Evolutionary conservation across 2,797 vertebrate genomes (phyloP).

Genomic region (Acestrorhynchus altus): DNA sequence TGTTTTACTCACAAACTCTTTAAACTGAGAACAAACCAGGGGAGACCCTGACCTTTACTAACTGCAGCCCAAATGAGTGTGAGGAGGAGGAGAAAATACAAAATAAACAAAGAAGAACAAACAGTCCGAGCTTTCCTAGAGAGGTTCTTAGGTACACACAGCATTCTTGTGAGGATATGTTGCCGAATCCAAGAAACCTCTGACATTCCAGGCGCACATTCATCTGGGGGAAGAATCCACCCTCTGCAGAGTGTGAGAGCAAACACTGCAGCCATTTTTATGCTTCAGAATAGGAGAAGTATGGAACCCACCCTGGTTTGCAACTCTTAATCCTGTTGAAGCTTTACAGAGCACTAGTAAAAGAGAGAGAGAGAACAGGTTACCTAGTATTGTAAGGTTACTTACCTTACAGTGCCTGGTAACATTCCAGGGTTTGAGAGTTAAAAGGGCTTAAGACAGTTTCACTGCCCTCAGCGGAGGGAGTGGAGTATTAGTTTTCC

Average conservation of each 20-base stretch:
- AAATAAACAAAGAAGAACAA: neutral
- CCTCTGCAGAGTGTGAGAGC: neutral
- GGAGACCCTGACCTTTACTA: neutral
- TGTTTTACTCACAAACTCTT: too few species aligned
- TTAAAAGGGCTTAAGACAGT: too few species aligned
- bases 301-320: neutral
- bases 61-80: neutral
- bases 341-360: too few species aligned
- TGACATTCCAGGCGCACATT: conserved; percentile 1
- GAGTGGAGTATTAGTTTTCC: too few species aligned
- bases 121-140: neutral
- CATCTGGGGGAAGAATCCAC: conserved; percentile 3
- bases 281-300: neutral
- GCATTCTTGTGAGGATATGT: neutral
- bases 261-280: neutral
- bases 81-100: neutral
- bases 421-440: too few species aligned
- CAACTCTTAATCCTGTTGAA: neutral
- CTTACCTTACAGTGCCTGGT: too few species aligned
- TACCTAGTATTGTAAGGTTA: too few species aligned
- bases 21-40: neutral
- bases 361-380: too few species aligned
- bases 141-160: conserved; percentile 5
- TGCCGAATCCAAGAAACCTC: neutral
- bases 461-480: too few species aligned